phyloP scores from a whole-genome alignment of 1,140 invertebrate genomes.

The Leptinotarsa lineolata region DNA sequence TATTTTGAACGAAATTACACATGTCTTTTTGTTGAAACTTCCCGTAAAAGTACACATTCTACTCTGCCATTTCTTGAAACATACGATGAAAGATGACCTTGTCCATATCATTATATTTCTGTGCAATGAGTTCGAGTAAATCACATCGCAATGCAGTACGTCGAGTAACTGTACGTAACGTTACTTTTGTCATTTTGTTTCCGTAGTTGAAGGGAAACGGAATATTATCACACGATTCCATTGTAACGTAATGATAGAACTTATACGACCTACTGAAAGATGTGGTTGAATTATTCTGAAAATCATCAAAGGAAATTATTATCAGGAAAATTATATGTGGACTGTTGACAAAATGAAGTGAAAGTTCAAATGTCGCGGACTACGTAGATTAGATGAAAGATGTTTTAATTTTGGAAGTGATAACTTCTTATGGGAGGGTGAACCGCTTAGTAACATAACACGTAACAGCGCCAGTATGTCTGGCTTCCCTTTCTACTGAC shows the following conservation, averaged over 20 bases:
- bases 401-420: too few relatives aligned
- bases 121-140: background rate
- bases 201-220: background rate
- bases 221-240: slow-evolving; percentile 1
- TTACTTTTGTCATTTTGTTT: slow-evolving; percentile 15
- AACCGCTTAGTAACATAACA: too few relatives aligned
- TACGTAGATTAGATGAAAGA: too few relatives aligned
- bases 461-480: too few relatives aligned
- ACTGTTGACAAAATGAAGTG: background rate
- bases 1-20: background rate
- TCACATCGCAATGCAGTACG: slow-evolving; percentile 4
- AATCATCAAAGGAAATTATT: background rate
- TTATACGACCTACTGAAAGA: background rate
- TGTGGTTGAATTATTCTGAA: background rate
- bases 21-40: background rate
- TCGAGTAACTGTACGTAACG: slow-evolving; percentile 6
- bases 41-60: too few relatives aligned
- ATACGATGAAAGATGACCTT: background rate
- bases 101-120: background rate
- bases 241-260: background rate
- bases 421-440: too few relatives aligned
- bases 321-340: too few relatives aligned
- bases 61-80: too few relatives aligned
- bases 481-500: too few relatives aligned
- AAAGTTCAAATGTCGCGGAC: too few relatives aligned